These are phyloP conservation scores for Phalangium opilio DNA, from an alignment of 2,888 invertebrate genomes.

Conservation along the genomic window DNA sequence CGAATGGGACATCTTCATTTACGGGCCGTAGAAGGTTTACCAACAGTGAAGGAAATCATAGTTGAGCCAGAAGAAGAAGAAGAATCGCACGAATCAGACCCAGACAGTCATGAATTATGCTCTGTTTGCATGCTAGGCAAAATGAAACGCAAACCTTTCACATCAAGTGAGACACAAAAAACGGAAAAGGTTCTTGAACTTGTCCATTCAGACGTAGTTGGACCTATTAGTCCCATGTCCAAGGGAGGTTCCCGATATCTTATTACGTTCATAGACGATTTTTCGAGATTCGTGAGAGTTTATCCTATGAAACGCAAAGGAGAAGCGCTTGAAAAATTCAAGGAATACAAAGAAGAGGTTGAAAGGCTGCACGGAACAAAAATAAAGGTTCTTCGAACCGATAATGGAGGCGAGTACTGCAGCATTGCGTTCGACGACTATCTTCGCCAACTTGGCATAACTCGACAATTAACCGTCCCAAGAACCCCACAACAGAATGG, in stretches of 20 bases:
- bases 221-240: too few relatives aligned
- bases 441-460: neutral
- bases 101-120: too few relatives aligned
- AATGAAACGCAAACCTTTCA: too few relatives aligned
- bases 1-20: too few relatives aligned
- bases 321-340: conserved; percentile 3
- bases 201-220: too few relatives aligned
- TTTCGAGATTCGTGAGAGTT: neutral
- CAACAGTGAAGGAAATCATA: neutral
- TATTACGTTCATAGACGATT: conserved; percentile 4
- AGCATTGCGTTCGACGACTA: neutral
- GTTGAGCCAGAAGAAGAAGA: too few relatives aligned
- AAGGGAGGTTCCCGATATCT: neutral
- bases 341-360: neutral
- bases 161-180: too few relatives aligned
- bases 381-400: neutral
- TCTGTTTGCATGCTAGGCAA: too few relatives aligned
- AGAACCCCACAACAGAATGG: conserved; percentile 3
- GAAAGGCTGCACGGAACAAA: too few relatives aligned
- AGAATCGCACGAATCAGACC: too few relatives aligned
- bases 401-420: neutral
- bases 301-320: conserved; percentile 2
- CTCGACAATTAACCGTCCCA: neutral
- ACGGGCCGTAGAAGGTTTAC: too few relatives aligned
- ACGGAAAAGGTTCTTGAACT: too few relatives aligned